Evolutionary conservation across 2,888 invertebrate genomes (phyloP).

Genomic region (Nudaria mundana): DNA sequence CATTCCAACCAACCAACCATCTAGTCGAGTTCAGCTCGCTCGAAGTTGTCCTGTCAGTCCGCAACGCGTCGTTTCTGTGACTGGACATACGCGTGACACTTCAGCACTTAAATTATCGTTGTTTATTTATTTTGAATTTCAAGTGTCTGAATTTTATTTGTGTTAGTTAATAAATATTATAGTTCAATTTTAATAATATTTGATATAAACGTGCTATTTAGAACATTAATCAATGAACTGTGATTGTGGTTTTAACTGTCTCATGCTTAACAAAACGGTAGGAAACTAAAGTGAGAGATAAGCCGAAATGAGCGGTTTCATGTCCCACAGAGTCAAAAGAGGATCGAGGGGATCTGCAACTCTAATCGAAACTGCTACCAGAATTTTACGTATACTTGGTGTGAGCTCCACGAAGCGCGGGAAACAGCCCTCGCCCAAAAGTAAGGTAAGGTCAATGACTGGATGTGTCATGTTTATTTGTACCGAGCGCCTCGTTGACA

Average conservation of each 20-base stretch:
- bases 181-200: slow-evolving; percentile 19
- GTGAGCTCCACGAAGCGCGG: slow-evolving; percentile 79
- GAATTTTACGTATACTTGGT: slow-evolving; percentile 77
- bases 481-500: slow-evolving; percentile 34
- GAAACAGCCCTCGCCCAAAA: slow-evolving; percentile 79
- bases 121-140: slow-evolving; percentile 49
- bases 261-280: slow-evolving; percentile 64
- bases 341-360: slow-evolving; percentile 80
- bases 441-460: slow-evolving; percentile 77
- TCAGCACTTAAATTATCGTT: slow-evolving; percentile 39
- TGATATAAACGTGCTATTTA: slow-evolving; percentile 27
- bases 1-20: too few relatives aligned
- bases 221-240: slow-evolving; percentile 55
- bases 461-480: slow-evolving; percentile 41
- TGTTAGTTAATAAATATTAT: slow-evolving; percentile 27
- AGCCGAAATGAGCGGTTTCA: slow-evolving; percentile 80
- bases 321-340: slow-evolving; percentile 79
- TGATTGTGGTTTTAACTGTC: slow-evolving; percentile 65
- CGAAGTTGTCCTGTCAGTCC: slow-evolving; percentile 57
- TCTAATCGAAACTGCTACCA: slow-evolving; percentile 78
- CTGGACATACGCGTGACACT: slow-evolving; percentile 51
- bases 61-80: slow-evolving; percentile 60
- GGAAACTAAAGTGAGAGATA: slow-evolving; percentile 58
- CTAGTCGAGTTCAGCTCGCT: slow-evolving; percentile 19
- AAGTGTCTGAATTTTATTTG: slow-evolving; percentile 47